Percentiles rank a stretch among this genome's conserved stretches.
Evolutionary conservation across 2,888 invertebrate genomes (phyloP).

Genomic region (Drosophila anomalata): DNA sequence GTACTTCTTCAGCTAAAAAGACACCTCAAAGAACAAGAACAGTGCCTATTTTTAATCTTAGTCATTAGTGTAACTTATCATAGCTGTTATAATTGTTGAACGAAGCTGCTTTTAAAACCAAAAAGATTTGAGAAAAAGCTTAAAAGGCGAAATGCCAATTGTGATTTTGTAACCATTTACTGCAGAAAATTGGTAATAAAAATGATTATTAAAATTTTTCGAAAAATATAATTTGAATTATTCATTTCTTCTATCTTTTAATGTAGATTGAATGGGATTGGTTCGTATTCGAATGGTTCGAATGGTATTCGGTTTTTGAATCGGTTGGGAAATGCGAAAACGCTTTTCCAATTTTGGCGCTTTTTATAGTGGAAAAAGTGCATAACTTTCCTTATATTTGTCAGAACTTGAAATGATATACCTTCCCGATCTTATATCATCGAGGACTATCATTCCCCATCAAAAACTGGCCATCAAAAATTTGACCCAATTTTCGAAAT

Average conservation of each 20-base stretch:
- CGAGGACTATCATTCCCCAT: no score
- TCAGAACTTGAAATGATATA: no score
- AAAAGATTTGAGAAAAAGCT: slow-evolving; percentile 33
- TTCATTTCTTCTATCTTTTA: background rate
- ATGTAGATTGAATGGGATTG: background rate
- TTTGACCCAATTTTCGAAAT: background rate
- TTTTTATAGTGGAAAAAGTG: no score
- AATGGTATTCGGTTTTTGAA: no score
- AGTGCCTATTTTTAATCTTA: slow-evolving; percentile 63
- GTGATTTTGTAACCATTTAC: slow-evolving; percentile 66
- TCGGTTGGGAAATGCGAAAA: no score
- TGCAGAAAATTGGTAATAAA: slow-evolving; percentile 32
- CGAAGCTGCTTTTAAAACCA: slow-evolving; percentile 61
- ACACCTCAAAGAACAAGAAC: slow-evolving; percentile 1
- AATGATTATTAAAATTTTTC: slow-evolving; percentile 8
- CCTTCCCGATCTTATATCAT: no score
- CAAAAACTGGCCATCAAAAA: no score
- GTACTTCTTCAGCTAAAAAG: slow-evolving; percentile 92
- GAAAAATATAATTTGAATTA: background rate
- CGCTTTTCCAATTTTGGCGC: no score
- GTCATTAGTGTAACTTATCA: slow-evolving; percentile 43
- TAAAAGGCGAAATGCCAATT: slow-evolving; percentile 29
- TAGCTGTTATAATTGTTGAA: slow-evolving; percentile 58
- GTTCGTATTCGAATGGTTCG: no score
- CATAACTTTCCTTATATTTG: no score